Conservation (phyloP, 2,113 vertebrate species). For the Phrynocephalus versicolor region DNA sequence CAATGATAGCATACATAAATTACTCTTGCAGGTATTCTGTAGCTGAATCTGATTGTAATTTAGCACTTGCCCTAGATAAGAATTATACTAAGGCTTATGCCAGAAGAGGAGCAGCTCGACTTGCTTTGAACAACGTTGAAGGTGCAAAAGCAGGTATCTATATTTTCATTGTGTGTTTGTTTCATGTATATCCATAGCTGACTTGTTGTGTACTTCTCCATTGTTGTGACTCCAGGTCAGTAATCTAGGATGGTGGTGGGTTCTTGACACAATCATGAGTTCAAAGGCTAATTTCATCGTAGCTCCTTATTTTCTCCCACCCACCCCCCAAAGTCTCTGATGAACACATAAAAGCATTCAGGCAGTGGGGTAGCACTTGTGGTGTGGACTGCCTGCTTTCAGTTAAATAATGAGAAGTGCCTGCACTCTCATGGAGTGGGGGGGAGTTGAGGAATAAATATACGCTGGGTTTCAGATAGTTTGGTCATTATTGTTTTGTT, state of each 20-base stretch:
- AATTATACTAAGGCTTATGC: constrained; percentile 87
- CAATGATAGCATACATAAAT: background rate
- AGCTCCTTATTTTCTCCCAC: background rate
- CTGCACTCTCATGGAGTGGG: background rate
- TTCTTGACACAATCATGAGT: background rate
- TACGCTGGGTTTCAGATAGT: background rate
- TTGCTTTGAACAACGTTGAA: constrained; percentile 84
- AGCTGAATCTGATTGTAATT: constrained; percentile 94
- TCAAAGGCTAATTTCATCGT: background rate
- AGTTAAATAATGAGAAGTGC: background rate
- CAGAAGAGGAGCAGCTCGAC: constrained; percentile 86
- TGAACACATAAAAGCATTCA: background rate
- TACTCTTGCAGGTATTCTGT: constrained; percentile 82
- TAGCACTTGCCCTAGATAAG: constrained; percentile 88
- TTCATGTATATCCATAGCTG: background rate
- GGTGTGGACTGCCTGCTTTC: background rate
- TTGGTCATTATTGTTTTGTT: background rate
- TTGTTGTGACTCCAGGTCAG: background rate
- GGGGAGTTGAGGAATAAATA: no score
- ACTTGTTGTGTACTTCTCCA: background rate
- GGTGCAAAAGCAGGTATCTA: constrained; percentile 85
- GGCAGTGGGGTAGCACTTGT: background rate
- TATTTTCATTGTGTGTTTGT: background rate
- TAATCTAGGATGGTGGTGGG: background rate
- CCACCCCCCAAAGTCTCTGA: background rate